These are phyloP conservation scores for Gnathonemus longibarbis DNA, from an alignment of 2,113 vertebrate species.

Conservation along the genomic window DNA sequence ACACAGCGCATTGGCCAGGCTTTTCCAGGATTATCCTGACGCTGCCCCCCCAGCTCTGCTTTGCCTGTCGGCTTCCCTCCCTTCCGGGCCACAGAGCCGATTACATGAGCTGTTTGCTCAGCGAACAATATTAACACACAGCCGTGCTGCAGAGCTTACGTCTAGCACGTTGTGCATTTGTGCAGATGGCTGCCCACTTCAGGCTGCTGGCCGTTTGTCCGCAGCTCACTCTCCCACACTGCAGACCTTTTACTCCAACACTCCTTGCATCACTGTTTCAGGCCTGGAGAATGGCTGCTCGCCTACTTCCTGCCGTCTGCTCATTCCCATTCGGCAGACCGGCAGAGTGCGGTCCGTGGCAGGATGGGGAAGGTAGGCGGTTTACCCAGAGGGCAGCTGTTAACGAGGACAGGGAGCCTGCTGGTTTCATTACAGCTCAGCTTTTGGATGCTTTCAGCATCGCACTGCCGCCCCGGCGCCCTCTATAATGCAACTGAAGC, in stretches of 20 bases:
- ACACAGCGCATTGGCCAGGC: neutral
- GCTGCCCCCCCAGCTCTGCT: neutral
- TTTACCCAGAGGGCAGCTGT: slow-evolving; percentile 1
- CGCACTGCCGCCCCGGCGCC: neutral
- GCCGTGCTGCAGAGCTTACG: neutral
- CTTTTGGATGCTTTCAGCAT: neutral
- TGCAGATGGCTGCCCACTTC: neutral
- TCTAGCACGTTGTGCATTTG: neutral
- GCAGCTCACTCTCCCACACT: neutral
- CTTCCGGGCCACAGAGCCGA: neutral
- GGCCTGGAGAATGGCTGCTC: neutral
- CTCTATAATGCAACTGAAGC: neutral
- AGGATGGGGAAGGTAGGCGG: neutral
- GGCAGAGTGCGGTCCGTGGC: neutral
- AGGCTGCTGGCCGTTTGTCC: neutral
- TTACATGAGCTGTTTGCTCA: neutral
- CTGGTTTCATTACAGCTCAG: neutral
- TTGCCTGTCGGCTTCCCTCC: neutral
- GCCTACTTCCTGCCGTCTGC: neutral
- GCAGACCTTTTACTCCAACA: neutral
- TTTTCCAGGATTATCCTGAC: neutral
- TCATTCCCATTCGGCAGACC: neutral
- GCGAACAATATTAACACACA: neutral
- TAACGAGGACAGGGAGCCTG: slow-evolving; percentile 6
- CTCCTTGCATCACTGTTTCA: neutral